phyloP scores from a whole-genome alignment of 2,113 vertebrate species.

The Galemys pyrenaicus region DNA sequence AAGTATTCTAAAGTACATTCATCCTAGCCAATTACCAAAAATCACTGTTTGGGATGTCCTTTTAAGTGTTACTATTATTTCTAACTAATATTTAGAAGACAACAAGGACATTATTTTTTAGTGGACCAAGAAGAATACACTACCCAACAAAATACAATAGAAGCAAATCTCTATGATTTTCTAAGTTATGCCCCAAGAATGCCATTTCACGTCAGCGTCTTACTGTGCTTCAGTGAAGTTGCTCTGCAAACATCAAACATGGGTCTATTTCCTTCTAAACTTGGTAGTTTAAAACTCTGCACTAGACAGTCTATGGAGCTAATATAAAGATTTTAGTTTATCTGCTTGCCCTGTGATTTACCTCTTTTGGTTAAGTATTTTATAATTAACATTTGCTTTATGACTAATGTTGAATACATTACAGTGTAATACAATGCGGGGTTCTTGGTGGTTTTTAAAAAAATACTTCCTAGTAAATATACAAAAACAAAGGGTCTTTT shows the following conservation, averaged over 20 bases:
- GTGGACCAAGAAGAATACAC: not conserved
- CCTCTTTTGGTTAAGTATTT: slow-evolving; percentile 40
- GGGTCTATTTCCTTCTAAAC: slow-evolving; percentile 14
- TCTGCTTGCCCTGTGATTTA: not conserved
- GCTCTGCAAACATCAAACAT: not conserved
- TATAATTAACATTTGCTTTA: slow-evolving; percentile 41
- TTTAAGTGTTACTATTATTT: not conserved
- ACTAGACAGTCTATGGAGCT: not conserved
- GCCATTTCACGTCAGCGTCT: not conserved
- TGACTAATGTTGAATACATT: slow-evolving; percentile 25
- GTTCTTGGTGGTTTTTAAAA: not conserved
- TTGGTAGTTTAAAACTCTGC: not conserved
- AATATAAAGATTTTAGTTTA: slow-evolving; percentile 28
- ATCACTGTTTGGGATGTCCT: not conserved
- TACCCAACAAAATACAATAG: not conserved
- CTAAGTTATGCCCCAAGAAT: not conserved
- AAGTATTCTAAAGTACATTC: not conserved
- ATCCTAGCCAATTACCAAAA: not conserved
- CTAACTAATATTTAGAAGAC: slow-evolving; percentile 18
- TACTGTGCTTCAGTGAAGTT: too few relatives aligned
- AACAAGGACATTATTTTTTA: not conserved
- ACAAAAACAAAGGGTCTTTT: slow-evolving; percentile 61
- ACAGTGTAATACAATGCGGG: slow-evolving; percentile 4
- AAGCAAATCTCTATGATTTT: slow-evolving; percentile 32
- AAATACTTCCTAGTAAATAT: slow-evolving; percentile 9